phyloP scores from a whole-genome alignment of 1,140 invertebrate genomes.

The Subanguina moxae region DNA sequence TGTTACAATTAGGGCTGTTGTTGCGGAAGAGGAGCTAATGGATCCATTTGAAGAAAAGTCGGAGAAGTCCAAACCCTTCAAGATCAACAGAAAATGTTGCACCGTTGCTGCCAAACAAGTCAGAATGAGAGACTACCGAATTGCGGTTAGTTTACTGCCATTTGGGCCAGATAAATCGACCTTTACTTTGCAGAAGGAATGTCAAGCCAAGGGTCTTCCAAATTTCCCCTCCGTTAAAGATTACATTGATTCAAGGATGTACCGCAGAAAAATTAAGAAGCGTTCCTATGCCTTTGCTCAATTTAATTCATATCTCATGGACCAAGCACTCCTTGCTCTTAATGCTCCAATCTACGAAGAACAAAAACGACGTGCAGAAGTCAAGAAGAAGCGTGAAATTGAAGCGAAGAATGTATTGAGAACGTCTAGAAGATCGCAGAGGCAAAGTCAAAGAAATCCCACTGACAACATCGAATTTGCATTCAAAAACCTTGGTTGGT shows the following conservation, averaged over 20 bases:
- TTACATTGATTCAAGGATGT: conserved; percentile 29
- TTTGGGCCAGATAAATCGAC: too few relatives aligned
- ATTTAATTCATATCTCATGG: conserved; percentile 25
- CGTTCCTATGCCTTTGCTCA: conserved; percentile 27
- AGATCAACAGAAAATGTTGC: conserved; percentile 15
- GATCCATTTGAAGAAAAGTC: conserved; percentile 17
- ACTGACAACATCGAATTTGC: too few relatives aligned
- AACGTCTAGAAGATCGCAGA: neutral
- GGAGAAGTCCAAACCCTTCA: conserved; percentile 18
- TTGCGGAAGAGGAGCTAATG: neutral
- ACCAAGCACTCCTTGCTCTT: conserved; percentile 21
- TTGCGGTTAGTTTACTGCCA: conserved; percentile 13
- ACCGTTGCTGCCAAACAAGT: conserved; percentile 22
- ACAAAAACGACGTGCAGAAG: conserved; percentile 19
- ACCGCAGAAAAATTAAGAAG: conserved; percentile 22
- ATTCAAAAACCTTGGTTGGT: too few relatives aligned
- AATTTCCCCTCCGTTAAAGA: conserved; percentile 20
- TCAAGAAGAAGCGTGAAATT: conserved; percentile 16
- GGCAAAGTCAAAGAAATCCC: neutral
- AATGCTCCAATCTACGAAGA: conserved; percentile 26
- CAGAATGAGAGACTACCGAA: conserved; percentile 9
- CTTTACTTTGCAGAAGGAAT: too few relatives aligned
- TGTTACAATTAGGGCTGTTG: too few relatives aligned
- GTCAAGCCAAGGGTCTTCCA: conserved; percentile 11
- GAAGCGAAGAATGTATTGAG: conserved; percentile 5